Evolutionary conservation across 1,140 invertebrate species (phyloP), one percentile per base, ranked within the genome.

Genomic region (Drosophila prosaltans): DNA sequence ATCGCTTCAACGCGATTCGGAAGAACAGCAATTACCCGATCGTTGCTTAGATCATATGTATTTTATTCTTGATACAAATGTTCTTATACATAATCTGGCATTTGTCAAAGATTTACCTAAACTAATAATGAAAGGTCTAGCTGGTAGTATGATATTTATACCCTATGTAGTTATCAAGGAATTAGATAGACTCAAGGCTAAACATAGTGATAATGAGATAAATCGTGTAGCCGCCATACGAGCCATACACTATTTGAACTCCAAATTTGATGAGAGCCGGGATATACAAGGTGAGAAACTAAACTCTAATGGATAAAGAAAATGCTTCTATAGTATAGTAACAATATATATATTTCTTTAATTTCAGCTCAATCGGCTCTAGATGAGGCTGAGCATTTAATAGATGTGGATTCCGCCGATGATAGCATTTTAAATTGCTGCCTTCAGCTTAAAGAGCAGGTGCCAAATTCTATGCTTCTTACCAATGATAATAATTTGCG

Each of bases 381-480:
- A 30, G 80, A 91, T 51, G 81, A 88, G 57, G 41, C 74, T 2
- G 60, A 79, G 4, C 77, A 82, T 61, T 32, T 90, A 3, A 90
- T 92, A 6, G 67, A 84, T 7, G 70, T 92, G 5, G 76, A 77
- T 32, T 79, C 61, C n/a, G 69, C 79, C 9, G 91, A 92, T 43
- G 91, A 92, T 61, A 84, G 90, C 63, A 91, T 92, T 24, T 55
- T 92, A 0, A 91, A 92, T 61, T 91, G 91, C 65, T 92, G 90
- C 41, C 58, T 92, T n/a, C 91, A 92, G 70, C 48, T 90, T 5
- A 72, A 82, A 55, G n/a, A 67, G 0, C 65, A 90, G 26, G 83
- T 91, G 54, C 62, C 74, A 1, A 60, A 85, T 55, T 54, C 90
- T 32, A 79, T 90, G 41, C 72, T 92, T 6, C 63, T 92, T 1